Evolutionary conservation across 1,140 invertebrate genomes (phyloP).

Genomic region (Pemphigus obesinymphae): DNA sequence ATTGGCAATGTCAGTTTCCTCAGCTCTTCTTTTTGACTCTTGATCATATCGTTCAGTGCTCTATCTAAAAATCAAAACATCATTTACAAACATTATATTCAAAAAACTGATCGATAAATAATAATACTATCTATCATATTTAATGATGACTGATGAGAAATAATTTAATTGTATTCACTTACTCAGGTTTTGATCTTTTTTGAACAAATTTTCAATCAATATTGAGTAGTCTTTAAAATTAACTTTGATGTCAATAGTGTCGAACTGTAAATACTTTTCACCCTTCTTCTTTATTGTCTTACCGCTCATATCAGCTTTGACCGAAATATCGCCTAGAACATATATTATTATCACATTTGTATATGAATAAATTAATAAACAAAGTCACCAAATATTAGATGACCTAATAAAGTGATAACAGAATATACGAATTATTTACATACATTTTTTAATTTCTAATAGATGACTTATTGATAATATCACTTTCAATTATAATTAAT

Average conservation of each 20-base stretch:
- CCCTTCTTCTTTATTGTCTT: slow-evolving; percentile 42
- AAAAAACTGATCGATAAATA: no score
- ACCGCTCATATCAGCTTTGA: slow-evolving; percentile 43
- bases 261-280: slow-evolving; percentile 44
- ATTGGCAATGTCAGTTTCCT: slow-evolving; percentile 44
- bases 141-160: no score
- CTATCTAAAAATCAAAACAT: slow-evolving; percentile 43
- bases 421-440: no score
- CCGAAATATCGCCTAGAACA: slow-evolving; percentile 44
- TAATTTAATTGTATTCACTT: not conserved
- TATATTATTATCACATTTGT: no score
- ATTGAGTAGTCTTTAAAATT: slow-evolving; percentile 45
- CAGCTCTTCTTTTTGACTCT: slow-evolving; percentile 46
- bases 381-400: no score
- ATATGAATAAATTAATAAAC: no score
- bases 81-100: not conserved
- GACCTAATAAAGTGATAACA: no score
- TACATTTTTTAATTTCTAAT: no score
- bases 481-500: no score
- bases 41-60: slow-evolving; percentile 46
- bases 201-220: slow-evolving; percentile 46
- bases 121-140: no score
- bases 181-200: slow-evolving; percentile 47
- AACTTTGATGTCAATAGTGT: slow-evolving; percentile 44
- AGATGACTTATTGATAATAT: no score